phyloP scores from a whole-genome alignment of 1,140 invertebrate genomes.

The Camponotus pennsylvanicus region DNA sequence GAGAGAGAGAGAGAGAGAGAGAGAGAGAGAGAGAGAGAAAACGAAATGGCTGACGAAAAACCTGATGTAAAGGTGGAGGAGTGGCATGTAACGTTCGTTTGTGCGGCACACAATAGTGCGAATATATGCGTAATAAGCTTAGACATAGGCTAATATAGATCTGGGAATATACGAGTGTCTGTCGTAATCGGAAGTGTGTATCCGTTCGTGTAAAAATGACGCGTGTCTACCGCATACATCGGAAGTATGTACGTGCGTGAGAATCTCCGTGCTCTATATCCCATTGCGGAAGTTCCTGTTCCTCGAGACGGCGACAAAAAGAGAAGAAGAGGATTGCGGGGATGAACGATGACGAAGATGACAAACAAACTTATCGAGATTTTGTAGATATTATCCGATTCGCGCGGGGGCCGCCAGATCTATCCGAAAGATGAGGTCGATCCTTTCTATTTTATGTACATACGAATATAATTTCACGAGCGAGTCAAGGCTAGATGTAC shows the following conservation, averaged over 20 bases:
- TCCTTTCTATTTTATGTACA: conserved; percentile 17
- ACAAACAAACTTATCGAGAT: conserved; percentile 80
- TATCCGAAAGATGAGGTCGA: conserved; percentile 61
- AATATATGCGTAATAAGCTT: conserved; percentile 60
- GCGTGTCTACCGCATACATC: conserved; percentile 73
- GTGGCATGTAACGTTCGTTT: conserved; percentile 48
- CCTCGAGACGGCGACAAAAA: conserved; percentile 75
- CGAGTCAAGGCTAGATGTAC: conserved; percentile 44
- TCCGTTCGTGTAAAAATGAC: conserved; percentile 73
- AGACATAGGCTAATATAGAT: conserved; percentile 63
- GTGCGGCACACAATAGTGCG: conserved; percentile 51
- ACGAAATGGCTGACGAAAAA: conserved; percentile 32
- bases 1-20: neutral
- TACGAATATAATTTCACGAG: conserved; percentile 18
- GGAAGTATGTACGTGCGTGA: conserved; percentile 69
- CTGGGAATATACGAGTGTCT: conserved; percentile 64
- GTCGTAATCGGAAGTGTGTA: conserved; percentile 66
- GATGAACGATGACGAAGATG: conserved; percentile 43
- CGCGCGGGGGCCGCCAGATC: conserved; percentile 78
- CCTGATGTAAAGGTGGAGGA: conserved; percentile 38
- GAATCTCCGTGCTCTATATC: conserved; percentile 80
- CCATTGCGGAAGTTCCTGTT: conserved; percentile 84
- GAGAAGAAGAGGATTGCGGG: conserved; percentile 13
- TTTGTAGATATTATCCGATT: conserved; percentile 81
- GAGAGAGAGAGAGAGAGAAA: neutral